Conservation (phyloP, 2,113 vertebrate genomes). For the Bolborhynchus lineola region DNA sequence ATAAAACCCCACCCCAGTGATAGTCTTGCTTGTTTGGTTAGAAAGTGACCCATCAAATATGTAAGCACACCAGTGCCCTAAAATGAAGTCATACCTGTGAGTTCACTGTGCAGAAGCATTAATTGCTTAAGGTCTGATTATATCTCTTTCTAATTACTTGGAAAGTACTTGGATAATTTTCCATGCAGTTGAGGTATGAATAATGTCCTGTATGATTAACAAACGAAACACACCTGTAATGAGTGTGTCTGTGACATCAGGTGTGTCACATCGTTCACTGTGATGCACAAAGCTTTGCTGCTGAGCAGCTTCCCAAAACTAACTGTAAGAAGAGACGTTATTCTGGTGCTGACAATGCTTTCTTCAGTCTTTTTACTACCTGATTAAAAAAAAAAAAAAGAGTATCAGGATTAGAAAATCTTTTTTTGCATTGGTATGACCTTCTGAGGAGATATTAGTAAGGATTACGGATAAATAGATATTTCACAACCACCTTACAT, state of each 20-base stretch:
- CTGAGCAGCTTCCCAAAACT: not conserved
- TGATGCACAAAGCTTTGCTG: not conserved
- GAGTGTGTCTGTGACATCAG: not conserved
- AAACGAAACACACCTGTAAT: not conserved
- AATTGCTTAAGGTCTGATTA: not conserved
- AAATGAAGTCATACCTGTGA: not conserved
- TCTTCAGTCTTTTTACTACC: not conserved
- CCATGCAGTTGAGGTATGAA: not conserved
- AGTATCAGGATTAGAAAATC: not conserved
- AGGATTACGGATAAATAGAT: not conserved
- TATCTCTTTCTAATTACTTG: not conserved
- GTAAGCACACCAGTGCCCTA: not conserved
- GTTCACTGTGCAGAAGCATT: not conserved
- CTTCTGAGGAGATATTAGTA: not conserved
- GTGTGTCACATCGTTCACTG: not conserved
- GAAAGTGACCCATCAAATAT: not conserved
- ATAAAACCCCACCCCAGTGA: not conserved
- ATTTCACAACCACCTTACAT: not conserved
- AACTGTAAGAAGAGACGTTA: not conserved
- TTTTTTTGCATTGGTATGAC: not conserved
- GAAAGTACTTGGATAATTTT: not conserved
- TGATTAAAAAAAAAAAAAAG: not conserved
- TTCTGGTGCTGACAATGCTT: not conserved
- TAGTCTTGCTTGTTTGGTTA: not conserved
- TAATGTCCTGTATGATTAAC: not conserved